These are phyloP conservation scores for Drosophila seclusa DNA, from an alignment of 2,888 invertebrate species.

Conservation along the genomic window DNA sequence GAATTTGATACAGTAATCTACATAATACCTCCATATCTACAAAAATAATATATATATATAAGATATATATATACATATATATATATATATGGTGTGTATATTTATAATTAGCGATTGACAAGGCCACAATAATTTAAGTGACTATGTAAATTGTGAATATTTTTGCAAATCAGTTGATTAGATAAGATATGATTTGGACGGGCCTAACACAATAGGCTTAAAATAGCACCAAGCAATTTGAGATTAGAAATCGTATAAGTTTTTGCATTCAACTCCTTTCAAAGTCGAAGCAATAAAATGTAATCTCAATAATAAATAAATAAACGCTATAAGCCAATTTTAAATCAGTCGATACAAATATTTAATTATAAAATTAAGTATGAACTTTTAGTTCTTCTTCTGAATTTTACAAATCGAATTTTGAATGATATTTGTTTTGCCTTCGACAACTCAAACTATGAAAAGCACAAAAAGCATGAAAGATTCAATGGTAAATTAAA, in stretches of 20 bases:
- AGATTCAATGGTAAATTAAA: conserved; percentile 41
- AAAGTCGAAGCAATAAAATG: background rate
- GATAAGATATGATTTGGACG: conserved; percentile 8
- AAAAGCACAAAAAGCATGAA: conserved; percentile 23
- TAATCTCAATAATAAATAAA: background rate
- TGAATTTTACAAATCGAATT: conserved; percentile 1
- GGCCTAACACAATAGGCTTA: conserved; percentile 23
- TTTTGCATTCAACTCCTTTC: background rate
- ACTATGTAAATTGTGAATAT: conserved; percentile 21
- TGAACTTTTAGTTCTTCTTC: background rate
- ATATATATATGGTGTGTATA: background rate
- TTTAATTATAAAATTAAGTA: background rate
- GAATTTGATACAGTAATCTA: conserved; percentile 33
- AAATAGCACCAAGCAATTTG: conserved; percentile 1
- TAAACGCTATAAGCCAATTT: background rate
- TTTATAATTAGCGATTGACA: conserved; percentile 1
- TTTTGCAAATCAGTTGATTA: conserved; percentile 14
- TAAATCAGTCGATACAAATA: background rate
- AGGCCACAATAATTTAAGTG: background rate
- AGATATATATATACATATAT: background rate
- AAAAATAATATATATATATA: background rate
- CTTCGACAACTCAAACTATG: conserved; percentile 39
- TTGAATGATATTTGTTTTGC: conserved; percentile 10
- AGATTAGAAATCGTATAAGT: background rate
- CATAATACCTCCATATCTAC: conserved; percentile 15